Conservation (phyloP, 2,113 vertebrate species). For the Heterotilapia buettikoferi region DNA sequence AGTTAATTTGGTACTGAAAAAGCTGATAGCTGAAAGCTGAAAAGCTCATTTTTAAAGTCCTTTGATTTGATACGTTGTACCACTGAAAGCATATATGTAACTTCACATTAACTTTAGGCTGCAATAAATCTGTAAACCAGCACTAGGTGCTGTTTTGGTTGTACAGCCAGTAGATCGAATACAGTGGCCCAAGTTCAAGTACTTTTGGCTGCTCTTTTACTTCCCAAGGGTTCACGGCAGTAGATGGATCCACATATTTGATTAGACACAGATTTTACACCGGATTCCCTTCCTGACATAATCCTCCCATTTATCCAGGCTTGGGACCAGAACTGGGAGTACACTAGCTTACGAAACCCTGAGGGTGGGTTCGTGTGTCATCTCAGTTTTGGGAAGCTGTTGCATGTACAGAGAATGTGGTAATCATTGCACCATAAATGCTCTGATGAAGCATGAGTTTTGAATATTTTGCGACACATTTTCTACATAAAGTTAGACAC, state of each 20-base stretch:
- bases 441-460: neutral
- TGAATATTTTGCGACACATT: neutral
- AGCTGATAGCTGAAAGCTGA: neutral
- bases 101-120: neutral
- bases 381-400: neutral
- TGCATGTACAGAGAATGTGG: neutral
- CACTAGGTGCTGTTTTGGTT: neutral
- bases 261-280: neutral
- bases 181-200: neutral
- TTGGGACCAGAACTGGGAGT: neutral
- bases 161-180: neutral
- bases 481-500: neutral
- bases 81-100: neutral
- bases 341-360: neutral
- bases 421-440: neutral
- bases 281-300: neutral
- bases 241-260: neutral
- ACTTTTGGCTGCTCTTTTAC: neutral
- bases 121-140: neutral
- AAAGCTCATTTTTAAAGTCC: neutral
- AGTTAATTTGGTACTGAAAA: neutral
- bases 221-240: neutral
- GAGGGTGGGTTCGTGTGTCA: accelerated
- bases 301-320: neutral
- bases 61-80: neutral